Conservation (phyloP, 2,888 invertebrate genomes). For the Beris morrisii region DNA sequence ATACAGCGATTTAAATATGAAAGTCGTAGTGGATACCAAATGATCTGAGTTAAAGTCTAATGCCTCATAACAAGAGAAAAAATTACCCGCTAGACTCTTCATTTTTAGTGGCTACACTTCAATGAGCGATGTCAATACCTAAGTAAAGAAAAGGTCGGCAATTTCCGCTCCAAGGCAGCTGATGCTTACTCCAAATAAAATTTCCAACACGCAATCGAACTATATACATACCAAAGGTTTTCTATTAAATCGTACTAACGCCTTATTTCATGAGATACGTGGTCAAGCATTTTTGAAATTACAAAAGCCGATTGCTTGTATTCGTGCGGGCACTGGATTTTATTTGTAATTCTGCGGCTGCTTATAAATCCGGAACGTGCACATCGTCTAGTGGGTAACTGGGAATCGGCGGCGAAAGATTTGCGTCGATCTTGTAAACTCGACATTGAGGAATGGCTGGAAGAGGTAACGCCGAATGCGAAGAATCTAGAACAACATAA, state of each 20-base stretch:
- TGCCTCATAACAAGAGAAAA: no score
- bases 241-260: constrained; percentile 73
- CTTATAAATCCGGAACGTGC: constrained; percentile 94
- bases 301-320: constrained; percentile 88
- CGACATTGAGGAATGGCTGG: constrained; percentile 91
- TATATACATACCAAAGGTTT: constrained; percentile 82
- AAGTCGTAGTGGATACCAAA: no score
- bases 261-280: constrained; percentile 85
- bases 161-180: no score
- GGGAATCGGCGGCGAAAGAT: constrained; percentile 85
- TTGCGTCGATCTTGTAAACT: constrained; percentile 87
- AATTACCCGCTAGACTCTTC: no score
- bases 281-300: constrained; percentile 80
- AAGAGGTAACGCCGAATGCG: constrained; percentile 88
- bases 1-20: no score
- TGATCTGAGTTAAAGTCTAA: no score
- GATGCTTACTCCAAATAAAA: constrained; percentile 76
- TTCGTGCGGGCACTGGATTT: constrained; percentile 84
- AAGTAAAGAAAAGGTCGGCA: no score
- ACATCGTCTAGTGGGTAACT: constrained; percentile 82
- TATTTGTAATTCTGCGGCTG: constrained; percentile 90
- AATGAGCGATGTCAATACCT: no score
- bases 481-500: constrained; percentile 88
- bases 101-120: no score
- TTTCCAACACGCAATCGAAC: constrained; percentile 73